phyloP scores from a whole-genome alignment of 35 echinoderm and acorn worm genomes.

The Heliocidaris erythrogramma region DNA sequence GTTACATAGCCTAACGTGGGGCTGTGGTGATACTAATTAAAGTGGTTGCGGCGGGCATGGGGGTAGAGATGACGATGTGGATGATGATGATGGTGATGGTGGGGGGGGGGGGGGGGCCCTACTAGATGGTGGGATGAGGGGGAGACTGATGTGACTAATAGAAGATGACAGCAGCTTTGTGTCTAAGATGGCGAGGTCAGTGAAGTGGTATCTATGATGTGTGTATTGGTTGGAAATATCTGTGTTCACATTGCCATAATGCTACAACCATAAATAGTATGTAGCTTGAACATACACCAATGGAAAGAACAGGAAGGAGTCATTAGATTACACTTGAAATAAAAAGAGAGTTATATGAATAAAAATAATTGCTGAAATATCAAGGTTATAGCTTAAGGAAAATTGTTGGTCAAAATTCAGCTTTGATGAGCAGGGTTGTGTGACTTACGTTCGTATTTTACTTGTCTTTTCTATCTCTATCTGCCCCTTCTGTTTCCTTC shows the following conservation, averaged over 20 bases:
- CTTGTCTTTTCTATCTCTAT: neutral
- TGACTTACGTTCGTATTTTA: neutral
- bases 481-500: neutral
- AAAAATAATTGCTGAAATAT: neutral
- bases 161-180: conserved; percentile 13
- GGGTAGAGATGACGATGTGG: neutral
- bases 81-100: neutral
- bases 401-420: no score
- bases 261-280: no score
- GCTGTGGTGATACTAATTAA: conserved; percentile 16
- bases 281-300: neutral
- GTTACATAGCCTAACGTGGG: neutral
- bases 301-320: neutral
- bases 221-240: neutral
- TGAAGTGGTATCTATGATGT: neutral
- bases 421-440: neutral
- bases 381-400: no score
- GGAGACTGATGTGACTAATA: conserved; percentile 23
- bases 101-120: neutral
- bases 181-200: neutral
- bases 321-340: neutral
- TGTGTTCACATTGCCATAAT: neutral
- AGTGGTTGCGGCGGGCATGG: conserved; percentile 12
- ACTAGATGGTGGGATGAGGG: neutral
- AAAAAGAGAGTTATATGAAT: neutral